Conservation (phyloP, 2,113 vertebrate species). For the Columbina picui region DNA sequence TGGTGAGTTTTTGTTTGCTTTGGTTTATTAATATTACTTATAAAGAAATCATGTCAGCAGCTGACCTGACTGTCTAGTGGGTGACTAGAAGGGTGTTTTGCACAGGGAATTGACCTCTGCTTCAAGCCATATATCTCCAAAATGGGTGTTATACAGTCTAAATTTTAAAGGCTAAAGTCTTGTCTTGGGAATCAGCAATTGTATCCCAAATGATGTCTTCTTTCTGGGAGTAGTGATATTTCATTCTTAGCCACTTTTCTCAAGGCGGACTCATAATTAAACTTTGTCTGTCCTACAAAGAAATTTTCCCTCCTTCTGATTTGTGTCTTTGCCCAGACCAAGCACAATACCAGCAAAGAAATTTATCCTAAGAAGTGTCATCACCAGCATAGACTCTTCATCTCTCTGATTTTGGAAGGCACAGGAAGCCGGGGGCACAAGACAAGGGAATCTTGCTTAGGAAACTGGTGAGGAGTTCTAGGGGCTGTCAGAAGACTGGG, state of each 20-base stretch:
- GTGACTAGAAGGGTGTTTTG: background rate
- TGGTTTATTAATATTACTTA: background rate
- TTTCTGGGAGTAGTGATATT: background rate
- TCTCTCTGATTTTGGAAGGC: background rate
- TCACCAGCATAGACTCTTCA: background rate
- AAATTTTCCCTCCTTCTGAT: background rate
- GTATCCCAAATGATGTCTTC: background rate
- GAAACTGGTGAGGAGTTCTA: background rate
- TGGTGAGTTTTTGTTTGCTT: background rate
- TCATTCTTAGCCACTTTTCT: background rate
- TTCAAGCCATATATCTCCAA: background rate
- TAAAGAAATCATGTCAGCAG: background rate
- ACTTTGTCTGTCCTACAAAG: background rate
- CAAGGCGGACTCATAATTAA: background rate
- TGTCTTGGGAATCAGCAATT: background rate
- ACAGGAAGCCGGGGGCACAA: background rate
- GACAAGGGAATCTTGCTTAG: background rate
- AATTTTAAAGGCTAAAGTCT: background rate
- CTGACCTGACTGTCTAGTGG: background rate
- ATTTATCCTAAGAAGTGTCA: background rate
- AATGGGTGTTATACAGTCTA: background rate
- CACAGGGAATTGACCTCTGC: background rate
- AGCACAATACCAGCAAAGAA: background rate
- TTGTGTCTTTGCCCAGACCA: background rate
- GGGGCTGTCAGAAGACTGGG: accelerated